Base-by-base conservation (phyloP, 2,113 vertebrate species). In the Elachura formosa region DNA sequence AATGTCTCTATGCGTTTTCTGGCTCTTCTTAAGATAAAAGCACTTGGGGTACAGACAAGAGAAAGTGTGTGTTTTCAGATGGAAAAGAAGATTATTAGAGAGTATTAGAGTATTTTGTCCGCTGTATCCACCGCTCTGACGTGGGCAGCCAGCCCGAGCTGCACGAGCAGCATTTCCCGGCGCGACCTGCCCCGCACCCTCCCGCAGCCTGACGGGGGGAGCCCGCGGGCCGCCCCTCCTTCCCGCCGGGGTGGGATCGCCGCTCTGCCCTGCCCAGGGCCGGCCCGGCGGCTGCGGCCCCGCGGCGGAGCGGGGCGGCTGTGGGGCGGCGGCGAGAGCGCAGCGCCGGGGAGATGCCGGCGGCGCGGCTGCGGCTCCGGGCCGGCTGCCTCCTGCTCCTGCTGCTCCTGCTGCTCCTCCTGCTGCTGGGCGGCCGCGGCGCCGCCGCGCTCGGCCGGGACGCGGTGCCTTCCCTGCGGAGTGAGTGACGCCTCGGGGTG, bases 91-190 rank as follows among this genome's bases (percentile, higher is more conserved):
- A 12, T 36, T 40, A 23, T 21, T 18, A 14, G 25, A 12, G 55
- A 31, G 36, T 10, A 17, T 48, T 58, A 12, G 55, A 31, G 36
- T 10, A 17, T 48, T 58, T 3, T 9, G 54, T 8, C 29, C 15
- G 9, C 55, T 3, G 40, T 51, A 17, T 1, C 7, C 49, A 24
- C 63, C 14, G 2, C 40, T n/a, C 45, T 1, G 33, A 12, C 1
- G 1, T 0, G 33, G 14, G 14, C 83, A 22, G 11, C 0, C 4
- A 3, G 34, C 55, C 43, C 5, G 2, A 22, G 21, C 58, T 0
- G 16, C 41, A 1, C 0, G 5, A 25, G 5, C 33, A 0, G 4
- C 63, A 6, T 0, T 21, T 6, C 59, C 40, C 3, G 2, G 9
- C 15, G 4, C 3, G 12, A 14, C 41, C 40, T 28, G 8, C 43